Evolutionary conservation across 2,888 invertebrate genomes (phyloP).

Genomic region (Andrena bucephala): DNA sequence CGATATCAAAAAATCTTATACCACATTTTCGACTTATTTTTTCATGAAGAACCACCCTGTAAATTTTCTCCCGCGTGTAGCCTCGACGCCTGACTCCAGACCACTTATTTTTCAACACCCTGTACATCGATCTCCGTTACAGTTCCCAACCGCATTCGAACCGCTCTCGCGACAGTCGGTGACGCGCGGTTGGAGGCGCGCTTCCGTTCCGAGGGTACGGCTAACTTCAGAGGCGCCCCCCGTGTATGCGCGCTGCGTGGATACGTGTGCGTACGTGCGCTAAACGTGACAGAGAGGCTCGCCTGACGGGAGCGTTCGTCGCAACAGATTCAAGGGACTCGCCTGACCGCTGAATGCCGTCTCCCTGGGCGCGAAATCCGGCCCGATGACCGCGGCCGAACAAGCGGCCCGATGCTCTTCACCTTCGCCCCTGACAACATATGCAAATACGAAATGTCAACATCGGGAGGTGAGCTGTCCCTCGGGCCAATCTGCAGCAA

Average conservation of each 20-base stretch:
- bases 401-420: slow-evolving; percentile 34
- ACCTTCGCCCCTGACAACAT: slow-evolving; percentile 57
- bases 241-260: too few relatives aligned
- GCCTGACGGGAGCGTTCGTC: slow-evolving; percentile 1
- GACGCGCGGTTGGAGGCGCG: slow-evolving; percentile 21
- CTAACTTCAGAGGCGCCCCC: slow-evolving; percentile 40
- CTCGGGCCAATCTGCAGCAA: neutral
- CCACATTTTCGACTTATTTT: too few relatives aligned
- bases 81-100: too few relatives aligned
- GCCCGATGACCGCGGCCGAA: slow-evolving; percentile 13
- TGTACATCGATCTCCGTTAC: neutral
- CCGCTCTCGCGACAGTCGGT: slow-evolving; percentile 10
- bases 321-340: neutral
- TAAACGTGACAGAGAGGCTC: slow-evolving; percentile 25
- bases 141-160: neutral
- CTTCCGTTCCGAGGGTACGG: neutral
- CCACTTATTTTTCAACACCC: neutral
- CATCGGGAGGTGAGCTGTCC: slow-evolving; percentile 58
- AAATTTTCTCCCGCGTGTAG: too few relatives aligned
- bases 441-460: slow-evolving; percentile 69
- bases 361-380: neutral
- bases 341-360: neutral
- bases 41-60: too few relatives aligned
- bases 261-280: slow-evolving; percentile 15
- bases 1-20: too few relatives aligned